Percentiles rank a stretch among this genome's conserved stretches.
phyloP scores from a whole-genome alignment of 2,888 invertebrate genomes.

The Nycteola revayana region DNA sequence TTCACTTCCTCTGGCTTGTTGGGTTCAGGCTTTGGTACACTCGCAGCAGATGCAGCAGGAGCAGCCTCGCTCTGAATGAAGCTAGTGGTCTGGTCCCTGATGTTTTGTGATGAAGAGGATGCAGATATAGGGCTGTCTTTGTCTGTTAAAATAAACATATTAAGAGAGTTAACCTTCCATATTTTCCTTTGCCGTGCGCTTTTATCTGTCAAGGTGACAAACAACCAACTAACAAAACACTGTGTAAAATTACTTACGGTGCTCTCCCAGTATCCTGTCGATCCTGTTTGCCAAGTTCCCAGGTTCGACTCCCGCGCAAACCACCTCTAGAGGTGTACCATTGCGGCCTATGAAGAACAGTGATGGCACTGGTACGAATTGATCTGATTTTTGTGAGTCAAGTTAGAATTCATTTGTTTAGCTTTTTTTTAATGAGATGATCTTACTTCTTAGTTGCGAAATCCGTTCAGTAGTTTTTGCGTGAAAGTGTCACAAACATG shows the following conservation, averaged over 20 bases:
- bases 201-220: too few relatives aligned
- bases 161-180: too few relatives aligned
- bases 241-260: constrained; percentile 70
- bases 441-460: too few relatives aligned
- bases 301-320: constrained; percentile 78
- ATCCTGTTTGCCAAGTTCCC: constrained; percentile 85
- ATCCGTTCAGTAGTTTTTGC: too few relatives aligned
- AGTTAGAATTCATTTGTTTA: too few relatives aligned
- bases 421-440: too few relatives aligned
- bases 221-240: too few relatives aligned
- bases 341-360: constrained; percentile 92
- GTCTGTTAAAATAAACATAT: too few relatives aligned
- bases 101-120: constrained; percentile 46
- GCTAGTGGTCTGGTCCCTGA: constrained; percentile 47
- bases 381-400: too few relatives aligned
- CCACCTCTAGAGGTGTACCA: constrained; percentile 91
- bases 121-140: constrained; percentile 33
- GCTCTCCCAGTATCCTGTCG: constrained; percentile 81
- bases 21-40: background rate
- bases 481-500: too few relatives aligned
- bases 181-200: too few relatives aligned
- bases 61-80: constrained; percentile 49
- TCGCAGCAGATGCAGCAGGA: background rate
- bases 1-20: too few relatives aligned
- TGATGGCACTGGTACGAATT: constrained; percentile 89